phyloP scores from a whole-genome alignment of 1,140 invertebrate genomes.

The Drosophila pachea region DNA sequence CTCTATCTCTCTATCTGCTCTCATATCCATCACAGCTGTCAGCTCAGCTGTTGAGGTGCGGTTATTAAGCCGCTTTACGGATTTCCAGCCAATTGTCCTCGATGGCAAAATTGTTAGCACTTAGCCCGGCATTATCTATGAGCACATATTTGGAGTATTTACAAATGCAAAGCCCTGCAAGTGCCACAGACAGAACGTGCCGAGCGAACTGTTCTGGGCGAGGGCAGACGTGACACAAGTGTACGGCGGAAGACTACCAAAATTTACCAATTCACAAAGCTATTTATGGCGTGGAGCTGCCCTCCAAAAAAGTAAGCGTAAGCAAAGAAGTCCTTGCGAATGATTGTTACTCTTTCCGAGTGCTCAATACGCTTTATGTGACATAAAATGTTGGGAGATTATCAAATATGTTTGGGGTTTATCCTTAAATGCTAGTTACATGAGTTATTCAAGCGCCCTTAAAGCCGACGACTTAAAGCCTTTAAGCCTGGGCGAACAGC shows the following conservation, averaged over 20 bases:
- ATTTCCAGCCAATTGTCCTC: conserved; percentile 23
- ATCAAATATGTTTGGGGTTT: not conserved
- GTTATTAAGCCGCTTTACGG: conserved; percentile 43
- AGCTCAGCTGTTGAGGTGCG: conserved; percentile 23
- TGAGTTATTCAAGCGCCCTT: conserved; percentile 4
- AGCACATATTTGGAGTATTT: not conserved
- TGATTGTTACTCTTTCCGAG: too few relatives aligned
- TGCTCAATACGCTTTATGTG: too few relatives aligned
- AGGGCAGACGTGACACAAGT: not conserved
- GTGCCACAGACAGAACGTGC: not conserved
- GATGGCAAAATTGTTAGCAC: conserved; percentile 1
- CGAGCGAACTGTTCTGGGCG: not conserved
- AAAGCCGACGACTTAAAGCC: conserved; percentile 41
- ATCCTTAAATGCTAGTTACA: too few relatives aligned
- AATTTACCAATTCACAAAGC: too few relatives aligned
- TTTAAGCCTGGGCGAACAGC: conserved; percentile 28
- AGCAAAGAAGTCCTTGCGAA: too few relatives aligned
- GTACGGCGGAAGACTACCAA: too few relatives aligned
- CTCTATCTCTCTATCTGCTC: too few relatives aligned
- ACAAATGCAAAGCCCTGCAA: not conserved
- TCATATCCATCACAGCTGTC: too few relatives aligned
- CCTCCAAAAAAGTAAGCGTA: too few relatives aligned
- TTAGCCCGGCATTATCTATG: conserved; percentile 1
- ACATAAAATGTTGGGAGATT: not conserved
- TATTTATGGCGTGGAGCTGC: too few relatives aligned